Evolutionary conservation across 2,113 vertebrate genomes (phyloP), one percentile per base, ranked within the genome.

Genomic region (Lonchura striata): DNA sequence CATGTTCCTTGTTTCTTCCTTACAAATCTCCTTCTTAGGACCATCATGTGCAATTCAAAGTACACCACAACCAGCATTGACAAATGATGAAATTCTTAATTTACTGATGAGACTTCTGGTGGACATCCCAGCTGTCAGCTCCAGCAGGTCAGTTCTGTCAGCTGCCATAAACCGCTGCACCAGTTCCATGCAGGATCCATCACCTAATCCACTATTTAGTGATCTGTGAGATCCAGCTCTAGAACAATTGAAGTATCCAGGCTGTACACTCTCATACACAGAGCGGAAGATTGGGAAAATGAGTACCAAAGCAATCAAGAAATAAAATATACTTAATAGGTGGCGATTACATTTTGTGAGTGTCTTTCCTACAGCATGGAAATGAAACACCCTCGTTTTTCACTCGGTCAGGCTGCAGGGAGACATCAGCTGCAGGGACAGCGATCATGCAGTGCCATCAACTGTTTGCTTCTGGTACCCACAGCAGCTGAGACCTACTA

Each of bases 401-500:
- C 47, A 35, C 61, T 41, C 57, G 5, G 50, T 18, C 35, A 65
- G 53, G 5, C 56, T 64, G 78, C 33, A 25, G 11, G 60, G 33
- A 65, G 60, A n/a, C 17, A 21, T 17, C 60, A 12, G 1, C 14
- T 44, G 50, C 64, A 54, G 61, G 42, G 80, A 75, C 74, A 37
- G 69, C 6, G 68, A 91, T 95, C 71, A 2, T 20, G 86, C 85
- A 97, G 90, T 90, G 95, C 93, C 96, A 94, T 86, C 94, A 88
- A 21, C 90, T 52, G 92, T 81, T 60, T 59, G 42, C 41, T 75
- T 37, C 64, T 77, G 88, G 90, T 86, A 96, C 27, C 52, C 81
- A 30, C 90, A 82, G 52, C 50, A 23, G 30, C 49, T 3, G 18
- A 76, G 11, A 53, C 24, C 35, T 11, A 20, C 2, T 20, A 35